Evolutionary conservation across 2,797 vertebrate species (phyloP).

Genomic region (Cryptoprocta ferox): DNA sequence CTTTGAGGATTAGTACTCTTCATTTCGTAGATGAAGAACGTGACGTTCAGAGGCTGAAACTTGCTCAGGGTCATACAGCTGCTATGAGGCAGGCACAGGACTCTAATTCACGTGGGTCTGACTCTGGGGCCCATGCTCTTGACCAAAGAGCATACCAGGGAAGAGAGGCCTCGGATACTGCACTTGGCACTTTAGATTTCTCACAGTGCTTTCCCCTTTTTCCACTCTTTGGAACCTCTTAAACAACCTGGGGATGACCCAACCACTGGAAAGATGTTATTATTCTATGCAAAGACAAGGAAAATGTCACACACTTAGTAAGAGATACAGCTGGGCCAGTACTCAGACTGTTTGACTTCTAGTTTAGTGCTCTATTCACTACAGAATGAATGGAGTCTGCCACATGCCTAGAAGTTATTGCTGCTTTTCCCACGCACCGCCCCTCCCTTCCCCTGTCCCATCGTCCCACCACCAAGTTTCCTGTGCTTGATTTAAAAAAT

Average conservation of each 20-base stretch:
- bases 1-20: slow-evolving; percentile 25
- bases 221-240: background rate
- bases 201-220: background rate
- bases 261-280: background rate
- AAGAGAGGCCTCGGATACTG: background rate
- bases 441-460: background rate
- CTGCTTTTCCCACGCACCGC: background rate
- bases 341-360: background rate
- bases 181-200: background rate
- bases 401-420: background rate
- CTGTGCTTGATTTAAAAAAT: slow-evolving; percentile 4
- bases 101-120: background rate
- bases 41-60: background rate
- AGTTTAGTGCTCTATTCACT: background rate
- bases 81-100: background rate
- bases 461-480: background rate
- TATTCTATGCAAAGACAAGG: background rate
- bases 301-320: background rate
- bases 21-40: slow-evolving; percentile 6
- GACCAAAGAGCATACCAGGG: background rate
- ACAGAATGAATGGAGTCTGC: background rate
- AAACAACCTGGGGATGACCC: background rate
- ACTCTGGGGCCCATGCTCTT: background rate
- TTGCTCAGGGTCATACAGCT: background rate
- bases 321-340: background rate